Evolutionary conservation across 2,113 vertebrate genomes (phyloP).

Genomic region (Triplophysa dalaica): DNA sequence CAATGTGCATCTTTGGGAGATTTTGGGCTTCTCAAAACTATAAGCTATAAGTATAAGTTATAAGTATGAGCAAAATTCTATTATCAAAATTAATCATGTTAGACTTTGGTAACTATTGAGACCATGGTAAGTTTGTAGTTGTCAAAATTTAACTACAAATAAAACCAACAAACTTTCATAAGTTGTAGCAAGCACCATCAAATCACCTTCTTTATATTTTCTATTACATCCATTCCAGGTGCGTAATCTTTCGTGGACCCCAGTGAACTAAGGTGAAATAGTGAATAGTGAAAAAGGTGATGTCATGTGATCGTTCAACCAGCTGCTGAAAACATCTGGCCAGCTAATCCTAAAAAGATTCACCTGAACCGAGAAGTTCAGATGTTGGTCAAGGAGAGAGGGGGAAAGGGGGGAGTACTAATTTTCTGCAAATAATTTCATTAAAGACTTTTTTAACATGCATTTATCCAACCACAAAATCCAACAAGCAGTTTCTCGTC

Average conservation of each 20-base stretch:
- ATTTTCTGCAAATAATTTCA: constrained; percentile 6
- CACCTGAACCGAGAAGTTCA: constrained; percentile 42
- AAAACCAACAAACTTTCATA: no score
- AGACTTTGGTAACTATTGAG: no score
- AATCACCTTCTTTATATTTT: background rate
- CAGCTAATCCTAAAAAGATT: constrained; percentile 36
- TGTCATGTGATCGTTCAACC: constrained; percentile 27
- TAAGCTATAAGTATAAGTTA: no score
- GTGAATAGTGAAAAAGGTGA: constrained; percentile 1
- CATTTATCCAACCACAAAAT: constrained; percentile 26
- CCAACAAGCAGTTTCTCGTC: constrained; percentile 31
- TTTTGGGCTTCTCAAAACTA: no score
- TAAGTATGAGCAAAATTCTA: no score
- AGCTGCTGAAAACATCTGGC: constrained; percentile 18
- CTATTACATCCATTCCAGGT: background rate
- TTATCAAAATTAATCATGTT: no score
- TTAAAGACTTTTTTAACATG: constrained; percentile 26
- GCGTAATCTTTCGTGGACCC: background rate
- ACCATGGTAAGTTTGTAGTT: no score
- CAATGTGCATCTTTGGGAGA: no score
- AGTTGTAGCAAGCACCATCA: no score
- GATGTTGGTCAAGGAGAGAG: background rate
- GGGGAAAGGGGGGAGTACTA: background rate
- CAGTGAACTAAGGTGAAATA: no score
- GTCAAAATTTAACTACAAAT: no score